Conservation (phyloP, 2,888 invertebrate genomes). For the Tyria jacobaeae region DNA sequence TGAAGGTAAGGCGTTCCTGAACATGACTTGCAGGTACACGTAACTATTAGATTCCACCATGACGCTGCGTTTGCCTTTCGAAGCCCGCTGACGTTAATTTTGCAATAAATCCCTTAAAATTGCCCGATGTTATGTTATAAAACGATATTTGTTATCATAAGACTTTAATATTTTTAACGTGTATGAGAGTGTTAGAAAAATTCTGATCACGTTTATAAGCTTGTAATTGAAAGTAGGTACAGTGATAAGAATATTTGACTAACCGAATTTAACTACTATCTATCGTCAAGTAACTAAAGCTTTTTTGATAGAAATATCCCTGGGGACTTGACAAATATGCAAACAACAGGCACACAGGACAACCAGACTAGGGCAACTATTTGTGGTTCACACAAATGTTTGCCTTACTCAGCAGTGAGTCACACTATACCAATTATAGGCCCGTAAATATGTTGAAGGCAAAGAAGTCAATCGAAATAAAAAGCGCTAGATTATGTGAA, state of each 20-base stretch:
- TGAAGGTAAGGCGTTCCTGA: slow-evolving; percentile 35
- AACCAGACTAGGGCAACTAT: no score
- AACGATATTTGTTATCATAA: neutral
- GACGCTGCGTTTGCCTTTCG: slow-evolving; percentile 26
- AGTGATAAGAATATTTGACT: neutral
- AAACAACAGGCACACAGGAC: no score
- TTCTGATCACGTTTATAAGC: neutral
- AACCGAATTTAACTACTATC: no score
- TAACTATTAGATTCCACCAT: slow-evolving; percentile 24
- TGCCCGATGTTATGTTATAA: slow-evolving; percentile 16
- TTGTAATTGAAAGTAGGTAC: neutral
- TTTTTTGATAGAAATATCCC: no score
- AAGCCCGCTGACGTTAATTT: slow-evolving; percentile 24
- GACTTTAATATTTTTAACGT: neutral
- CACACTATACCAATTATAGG: no score
- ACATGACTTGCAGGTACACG: slow-evolving; percentile 34
- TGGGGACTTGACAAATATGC: no score
- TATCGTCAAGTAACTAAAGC: no score
- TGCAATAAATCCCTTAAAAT: slow-evolving; percentile 26
- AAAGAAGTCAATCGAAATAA: no score
- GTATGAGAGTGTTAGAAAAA: neutral
- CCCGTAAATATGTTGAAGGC: no score
- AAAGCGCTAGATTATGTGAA: no score
- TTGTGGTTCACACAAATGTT: no score
- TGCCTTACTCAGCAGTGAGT: no score